Conservation (phyloP, 2,113 vertebrate genomes). For the Menidia beryllina region DNA sequence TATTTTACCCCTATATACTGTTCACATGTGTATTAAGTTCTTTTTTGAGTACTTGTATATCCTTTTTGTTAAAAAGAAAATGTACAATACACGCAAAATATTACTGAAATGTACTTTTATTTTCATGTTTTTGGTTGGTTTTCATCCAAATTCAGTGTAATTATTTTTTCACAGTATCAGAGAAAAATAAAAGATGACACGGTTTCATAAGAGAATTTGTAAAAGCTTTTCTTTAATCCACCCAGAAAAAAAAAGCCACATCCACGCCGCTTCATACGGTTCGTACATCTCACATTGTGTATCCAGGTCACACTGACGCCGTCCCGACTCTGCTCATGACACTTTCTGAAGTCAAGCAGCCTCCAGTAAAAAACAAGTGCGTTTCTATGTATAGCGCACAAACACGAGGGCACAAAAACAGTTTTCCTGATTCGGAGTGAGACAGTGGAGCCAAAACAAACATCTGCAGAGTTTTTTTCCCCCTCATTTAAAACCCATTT, state of each 20-base stretch:
- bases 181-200: constrained; percentile 79
- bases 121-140: constrained; percentile 56
- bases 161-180: constrained; percentile 85
- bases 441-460: constrained; percentile 26
- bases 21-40: constrained; percentile 49
- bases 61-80: constrained; percentile 62
- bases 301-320: constrained; percentile 36
- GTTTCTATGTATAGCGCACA: constrained; percentile 37
- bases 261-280: neutral
- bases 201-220: constrained; percentile 73
- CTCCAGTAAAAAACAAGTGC: constrained; percentile 7
- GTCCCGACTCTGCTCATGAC: constrained; percentile 26
- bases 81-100: constrained; percentile 67
- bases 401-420: neutral
- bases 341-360: constrained; percentile 22
- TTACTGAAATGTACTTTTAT: constrained; percentile 63
- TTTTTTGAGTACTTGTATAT: constrained; percentile 54
- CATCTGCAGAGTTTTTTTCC: constrained; percentile 1
- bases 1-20: constrained; percentile 44
- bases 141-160: constrained; percentile 80
- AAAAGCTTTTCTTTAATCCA: constrained; percentile 24
- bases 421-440: constrained; percentile 20
- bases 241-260: too few relatives aligned
- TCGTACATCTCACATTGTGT: constrained; percentile 14
- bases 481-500: constrained; percentile 15